phyloP scores from a whole-genome alignment of 2,113 vertebrate genomes.

The Vulpes ferrilata region DNA sequence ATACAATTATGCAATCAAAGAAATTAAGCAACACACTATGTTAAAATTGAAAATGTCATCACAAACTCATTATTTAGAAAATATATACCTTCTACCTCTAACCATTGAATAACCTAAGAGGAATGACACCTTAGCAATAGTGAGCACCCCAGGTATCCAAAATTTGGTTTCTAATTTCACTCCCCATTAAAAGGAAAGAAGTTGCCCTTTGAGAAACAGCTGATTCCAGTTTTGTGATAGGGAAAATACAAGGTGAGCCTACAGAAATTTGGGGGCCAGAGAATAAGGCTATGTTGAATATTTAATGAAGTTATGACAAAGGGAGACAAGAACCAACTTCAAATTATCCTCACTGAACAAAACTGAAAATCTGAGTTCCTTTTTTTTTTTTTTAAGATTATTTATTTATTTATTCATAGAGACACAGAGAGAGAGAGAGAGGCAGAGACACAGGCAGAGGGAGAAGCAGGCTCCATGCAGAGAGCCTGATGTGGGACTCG shows the following conservation, averaged over 20 bases:
- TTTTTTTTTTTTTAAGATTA: too few relatives aligned
- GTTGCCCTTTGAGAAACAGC: conserved; percentile 21
- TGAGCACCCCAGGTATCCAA: not conserved
- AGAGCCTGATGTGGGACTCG: too few relatives aligned
- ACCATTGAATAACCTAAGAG: not conserved
- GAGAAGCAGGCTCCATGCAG: too few relatives aligned
- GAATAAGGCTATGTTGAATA: conserved; percentile 4
- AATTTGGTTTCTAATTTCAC: conserved; percentile 43
- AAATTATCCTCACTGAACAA: not conserved
- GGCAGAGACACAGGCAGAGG: too few relatives aligned
- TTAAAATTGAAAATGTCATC: conserved; percentile 27
- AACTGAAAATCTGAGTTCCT: not conserved
- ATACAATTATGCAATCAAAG: not conserved
- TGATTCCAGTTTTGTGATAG: not conserved
- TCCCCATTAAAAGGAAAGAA: not conserved
- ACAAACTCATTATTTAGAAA: not conserved
- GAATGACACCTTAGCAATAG: not conserved
- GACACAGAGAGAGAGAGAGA: too few relatives aligned
- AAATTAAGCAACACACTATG: conserved; percentile 35
- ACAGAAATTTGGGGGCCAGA: not conserved
- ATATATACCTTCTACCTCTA: not conserved
- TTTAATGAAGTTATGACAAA: not conserved
- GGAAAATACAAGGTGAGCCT: not conserved
- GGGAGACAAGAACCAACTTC: not conserved
- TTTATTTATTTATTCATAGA: too few relatives aligned